A percentile compares a stretch with the other conserved stretches of the same genome.
phyloP scores from a whole-genome alignment of 64 coral and sea anemone genomes.

The Acropora tenuis region DNA sequence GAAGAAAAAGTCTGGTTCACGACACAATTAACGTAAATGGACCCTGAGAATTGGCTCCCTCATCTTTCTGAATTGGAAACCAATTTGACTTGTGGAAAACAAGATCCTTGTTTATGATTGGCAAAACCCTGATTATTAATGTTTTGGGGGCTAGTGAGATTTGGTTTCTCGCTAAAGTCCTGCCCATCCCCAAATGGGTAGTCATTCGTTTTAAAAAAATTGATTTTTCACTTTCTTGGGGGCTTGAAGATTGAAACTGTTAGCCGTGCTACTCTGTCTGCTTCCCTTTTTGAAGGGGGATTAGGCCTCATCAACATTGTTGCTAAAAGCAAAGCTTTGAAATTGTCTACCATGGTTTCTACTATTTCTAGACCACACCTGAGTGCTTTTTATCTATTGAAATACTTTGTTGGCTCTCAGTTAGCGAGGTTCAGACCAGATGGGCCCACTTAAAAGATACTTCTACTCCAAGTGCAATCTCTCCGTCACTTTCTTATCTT shows the following conservation, averaged over 20 bases:
- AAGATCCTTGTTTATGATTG: neutral
- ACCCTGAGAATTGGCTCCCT: neutral
- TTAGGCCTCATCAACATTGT: neutral
- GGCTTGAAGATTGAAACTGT: constrained; percentile 2
- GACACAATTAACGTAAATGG: neutral
- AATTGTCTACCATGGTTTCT: neutral
- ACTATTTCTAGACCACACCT: neutral
- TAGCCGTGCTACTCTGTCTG: neutral
- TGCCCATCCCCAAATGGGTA: neutral
- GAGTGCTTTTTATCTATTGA: neutral
- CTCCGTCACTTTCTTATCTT: neutral
- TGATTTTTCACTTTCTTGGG: constrained; percentile 10
- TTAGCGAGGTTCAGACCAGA: neutral
- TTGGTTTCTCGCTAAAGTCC: neutral
- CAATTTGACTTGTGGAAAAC: constrained; percentile 21
- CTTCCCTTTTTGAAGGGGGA: neutral
- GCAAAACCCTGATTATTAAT: neutral
- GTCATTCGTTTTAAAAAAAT: neutral
- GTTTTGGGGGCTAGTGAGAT: neutral
- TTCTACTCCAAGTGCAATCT: neutral
- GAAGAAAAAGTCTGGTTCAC: too few species aligned
- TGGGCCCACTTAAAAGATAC: neutral
- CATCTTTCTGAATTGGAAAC: neutral
- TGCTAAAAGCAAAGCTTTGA: neutral
- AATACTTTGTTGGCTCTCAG: neutral